Evolutionary conservation across 2,888 invertebrate genomes (phyloP), one percentile per base, ranked within the genome.

Genomic region (Drosophila pseudotakahashii): DNA sequence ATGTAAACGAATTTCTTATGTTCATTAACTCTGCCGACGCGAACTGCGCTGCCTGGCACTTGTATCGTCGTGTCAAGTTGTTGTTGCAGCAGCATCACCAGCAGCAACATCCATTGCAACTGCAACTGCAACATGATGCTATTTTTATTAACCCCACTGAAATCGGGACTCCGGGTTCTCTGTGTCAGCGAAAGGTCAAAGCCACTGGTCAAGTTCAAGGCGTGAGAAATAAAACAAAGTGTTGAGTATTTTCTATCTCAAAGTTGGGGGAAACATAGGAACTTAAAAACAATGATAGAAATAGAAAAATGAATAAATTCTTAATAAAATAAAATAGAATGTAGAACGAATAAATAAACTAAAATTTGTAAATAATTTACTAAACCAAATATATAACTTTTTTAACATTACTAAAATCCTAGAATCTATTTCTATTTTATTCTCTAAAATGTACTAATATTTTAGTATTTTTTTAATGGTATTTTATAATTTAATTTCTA

Each of bases 1-100:
- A 79, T 79, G 82, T 84, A 79, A 83, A 77, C 82, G 88, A 85
- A 85, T 87, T 84, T 83, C 75, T 62, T 72, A 66, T 81, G 87
- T 84, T 84, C 84, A 86, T 79, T 83, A 78, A 82, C 61, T 54
- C 54, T 61, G 63, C 37, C 26, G 9, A 14, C 45, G 47, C 6
- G 14, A 53, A 6, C 36, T 37, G 13, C 13, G 23, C 11, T 44
- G 51, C 30, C 42, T 30, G 54, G 19, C 48, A 54, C 54, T 54
- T 54, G 54, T 54, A n/a, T 10, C 54, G 16, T 41, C 30, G 52
- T 41, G 58, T 52, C 52, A 13, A 39, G 60, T 45, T 39, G 53
- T 13, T 55, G 42, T 14, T 59, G 37, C 34, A 32, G 45, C 42
- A 34, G 37, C 26, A 26, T 52, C 63, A 61, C 48, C 66, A 26